Base-by-base conservation (phyloP, 2,888 invertebrate genomes). In the Metallyticus violacea region DNA sequence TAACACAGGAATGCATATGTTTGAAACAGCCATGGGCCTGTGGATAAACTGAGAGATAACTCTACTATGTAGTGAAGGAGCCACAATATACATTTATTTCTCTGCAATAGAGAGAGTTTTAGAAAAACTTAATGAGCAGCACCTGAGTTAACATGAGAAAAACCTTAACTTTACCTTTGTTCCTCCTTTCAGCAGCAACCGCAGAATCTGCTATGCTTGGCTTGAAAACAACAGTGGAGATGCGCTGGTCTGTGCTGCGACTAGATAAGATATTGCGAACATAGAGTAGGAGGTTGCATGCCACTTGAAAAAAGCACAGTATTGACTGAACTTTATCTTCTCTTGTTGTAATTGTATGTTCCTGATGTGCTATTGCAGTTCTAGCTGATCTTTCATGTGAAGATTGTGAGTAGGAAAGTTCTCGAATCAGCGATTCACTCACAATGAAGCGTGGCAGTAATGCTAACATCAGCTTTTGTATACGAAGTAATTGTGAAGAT, bases 391-490 rank as follows among this genome's bases (percentile, higher is more conserved):
- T 90, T 88, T 25, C 88, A 85, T 6, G 30, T 9, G 81, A 25
- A 25, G 80, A 9, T n/a, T 62, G 26, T 5, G 90, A 87, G 89
- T 91, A 90, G 90, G 92, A 89, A 90, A 93, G 89, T 30, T 92
- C 91, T 88, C 91, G 90, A 7, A 92, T 89, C 6, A 90, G 88
- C 77, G 88, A 90, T 88, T 93, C 93, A 88, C 92, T 92, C 0
- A 94, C 90, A 7, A 94, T 92, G 90, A 97, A 97, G 88, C 96
- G 94, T 4, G 96, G 94, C 88, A 97, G 93, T 85, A 97, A 92
- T 0, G 95, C 94, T 86, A 97, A 91, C 95, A 97, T 95, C 78
- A 97, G 93, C 88, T 94, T 94, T 90, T 96, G 96, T 87, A 97
- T 92, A 1, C 97, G 93, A 89, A 93, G 94, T 15, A 91, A 88